Conservation (phyloP, 2,888 invertebrate genomes). For the Drosophila multiciliata region DNA sequence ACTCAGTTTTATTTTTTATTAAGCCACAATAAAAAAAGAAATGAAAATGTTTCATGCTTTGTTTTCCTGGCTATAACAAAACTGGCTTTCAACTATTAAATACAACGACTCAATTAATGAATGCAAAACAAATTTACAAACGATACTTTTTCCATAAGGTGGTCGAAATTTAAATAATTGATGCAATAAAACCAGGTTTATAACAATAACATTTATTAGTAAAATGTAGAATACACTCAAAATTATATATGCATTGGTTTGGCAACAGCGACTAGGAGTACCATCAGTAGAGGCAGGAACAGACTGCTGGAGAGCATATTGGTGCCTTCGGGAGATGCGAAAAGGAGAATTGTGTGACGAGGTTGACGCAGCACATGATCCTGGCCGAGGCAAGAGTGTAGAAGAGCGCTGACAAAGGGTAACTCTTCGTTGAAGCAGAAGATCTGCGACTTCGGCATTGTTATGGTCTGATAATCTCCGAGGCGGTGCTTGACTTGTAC, state of each 20-base stretch:
- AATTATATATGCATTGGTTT: background rate
- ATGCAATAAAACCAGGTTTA: background rate
- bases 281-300: background rate
- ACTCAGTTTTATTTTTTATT: background rate
- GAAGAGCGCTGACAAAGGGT: conserved; percentile 1
- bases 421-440: conserved; percentile 3
- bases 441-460: background rate
- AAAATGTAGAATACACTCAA: background rate
- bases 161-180: background rate
- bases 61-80: background rate
- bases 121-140: background rate
- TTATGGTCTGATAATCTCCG: background rate
- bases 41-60: background rate
- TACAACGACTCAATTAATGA: background rate
- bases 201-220: background rate
- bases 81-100: too few relatives aligned
- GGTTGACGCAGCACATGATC: background rate
- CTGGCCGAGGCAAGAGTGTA: background rate
- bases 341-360: background rate
- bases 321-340: background rate
- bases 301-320: background rate
- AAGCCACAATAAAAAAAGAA: background rate
- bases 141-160: background rate
- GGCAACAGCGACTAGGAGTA: background rate
- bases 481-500: background rate